A percentile compares a stretch with the other conserved stretches of the same genome.
phyloP scores from a whole-genome alignment of 2,113 vertebrate genomes.

The Sphaerodactylus townsendi region DNA sequence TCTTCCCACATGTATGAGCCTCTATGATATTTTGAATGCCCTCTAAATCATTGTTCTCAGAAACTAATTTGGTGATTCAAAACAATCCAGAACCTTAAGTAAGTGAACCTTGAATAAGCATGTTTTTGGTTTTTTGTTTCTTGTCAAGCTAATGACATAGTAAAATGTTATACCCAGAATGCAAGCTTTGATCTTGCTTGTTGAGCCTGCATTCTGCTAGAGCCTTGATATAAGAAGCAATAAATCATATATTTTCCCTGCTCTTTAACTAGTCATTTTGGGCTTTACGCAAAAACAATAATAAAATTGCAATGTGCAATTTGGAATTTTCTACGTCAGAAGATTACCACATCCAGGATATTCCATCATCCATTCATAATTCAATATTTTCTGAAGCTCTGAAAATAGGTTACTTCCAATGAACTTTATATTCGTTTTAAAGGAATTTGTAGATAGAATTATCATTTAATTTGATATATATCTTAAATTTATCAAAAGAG shows the following conservation, averaged over 20 bases:
- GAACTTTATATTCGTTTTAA: neutral
- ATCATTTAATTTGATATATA: too few species aligned
- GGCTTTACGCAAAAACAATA: neutral
- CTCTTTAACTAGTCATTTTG: neutral
- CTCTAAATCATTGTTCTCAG: neutral
- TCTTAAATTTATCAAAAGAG: too few species aligned
- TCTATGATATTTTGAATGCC: neutral
- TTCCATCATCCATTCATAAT: neutral
- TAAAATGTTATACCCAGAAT: neutral
- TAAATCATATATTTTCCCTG: neutral
- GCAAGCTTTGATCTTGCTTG: constrained; percentile 8
- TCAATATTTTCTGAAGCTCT: neutral
- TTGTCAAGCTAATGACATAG: neutral
- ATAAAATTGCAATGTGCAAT: accelerated
- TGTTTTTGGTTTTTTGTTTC: neutral
- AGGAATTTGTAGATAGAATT: too few species aligned
- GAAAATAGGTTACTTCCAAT: constrained; percentile 11
- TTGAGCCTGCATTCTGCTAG: neutral
- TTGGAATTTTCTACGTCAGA: neutral
- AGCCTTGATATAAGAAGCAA: neutral
- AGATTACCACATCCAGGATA: neutral
- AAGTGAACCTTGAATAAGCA: neutral
- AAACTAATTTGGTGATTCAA: neutral
- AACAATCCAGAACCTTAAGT: constrained; percentile 16
- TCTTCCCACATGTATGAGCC: neutral